A percentile compares a stretch with the other conserved stretches of the same genome.
Conservation (phyloP, 2,888 invertebrate genomes). For the Trichopria drosophilae region DNA sequence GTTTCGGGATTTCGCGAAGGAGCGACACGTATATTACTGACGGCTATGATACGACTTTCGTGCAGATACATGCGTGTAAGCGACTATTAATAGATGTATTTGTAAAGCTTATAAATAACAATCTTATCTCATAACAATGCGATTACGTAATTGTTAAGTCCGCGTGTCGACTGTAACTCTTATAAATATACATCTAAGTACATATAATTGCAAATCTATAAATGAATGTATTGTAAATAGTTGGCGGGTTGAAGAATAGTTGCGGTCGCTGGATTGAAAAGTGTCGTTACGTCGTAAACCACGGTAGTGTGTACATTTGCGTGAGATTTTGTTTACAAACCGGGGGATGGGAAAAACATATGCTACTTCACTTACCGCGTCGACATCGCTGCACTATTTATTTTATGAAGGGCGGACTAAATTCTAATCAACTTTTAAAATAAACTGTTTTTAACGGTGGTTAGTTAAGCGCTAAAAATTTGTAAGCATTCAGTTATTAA, state of each 20-base stretch:
- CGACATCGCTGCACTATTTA: too few species aligned
- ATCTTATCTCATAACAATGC: constrained; percentile 29
- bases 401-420: too few species aligned
- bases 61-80: constrained; percentile 13
- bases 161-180: constrained; percentile 15
- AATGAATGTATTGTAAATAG: constrained; percentile 46
- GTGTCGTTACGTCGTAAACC: constrained; percentile 17
- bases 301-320: constrained; percentile 39
- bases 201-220: constrained; percentile 40
- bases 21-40: too few species aligned
- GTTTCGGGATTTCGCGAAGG: too few species aligned
- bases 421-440: too few species aligned
- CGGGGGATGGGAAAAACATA: too few species aligned
- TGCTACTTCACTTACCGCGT: too few species aligned
- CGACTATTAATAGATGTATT: constrained; percentile 36
- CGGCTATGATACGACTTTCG: constrained; percentile 34
- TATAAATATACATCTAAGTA: constrained; percentile 40
- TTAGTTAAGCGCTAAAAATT: too few species aligned
- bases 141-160: constrained; percentile 12
- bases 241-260: constrained; percentile 30
- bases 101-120: constrained; percentile 37
- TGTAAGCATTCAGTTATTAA: too few species aligned
- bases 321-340: constrained; percentile 38
- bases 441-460: too few species aligned
- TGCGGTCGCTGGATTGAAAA: constrained; percentile 8